These are phyloP conservation scores for Ptilodon capucinus DNA, from an alignment of 2,888 invertebrate species.

Conservation along the genomic window DNA sequence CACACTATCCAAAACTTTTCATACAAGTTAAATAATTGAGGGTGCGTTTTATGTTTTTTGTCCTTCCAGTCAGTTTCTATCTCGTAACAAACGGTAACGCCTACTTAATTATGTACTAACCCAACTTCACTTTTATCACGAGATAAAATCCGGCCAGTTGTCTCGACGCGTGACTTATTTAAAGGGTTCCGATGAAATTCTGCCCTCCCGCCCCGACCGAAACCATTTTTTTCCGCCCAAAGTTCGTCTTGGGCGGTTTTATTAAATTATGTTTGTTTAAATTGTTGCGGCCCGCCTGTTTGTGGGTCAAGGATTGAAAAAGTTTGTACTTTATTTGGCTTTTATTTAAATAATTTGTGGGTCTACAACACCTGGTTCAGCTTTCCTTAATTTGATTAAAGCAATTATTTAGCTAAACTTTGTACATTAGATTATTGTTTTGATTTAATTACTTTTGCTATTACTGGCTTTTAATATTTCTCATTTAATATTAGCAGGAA, in stretches of 20 bases:
- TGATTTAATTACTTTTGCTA: neutral
- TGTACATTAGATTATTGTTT: neutral
- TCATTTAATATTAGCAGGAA: no score
- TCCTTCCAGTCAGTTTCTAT: slow-evolving; percentile 20
- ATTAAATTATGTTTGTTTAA: slow-evolving; percentile 31
- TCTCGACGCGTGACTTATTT: slow-evolving; percentile 37
- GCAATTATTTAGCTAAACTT: neutral
- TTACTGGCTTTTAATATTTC: neutral
- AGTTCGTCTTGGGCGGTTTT: slow-evolving; percentile 19
- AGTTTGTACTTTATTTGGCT: slow-evolving; percentile 1
- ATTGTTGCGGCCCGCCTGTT: slow-evolving; percentile 12
- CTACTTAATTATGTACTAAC: slow-evolving; percentile 45
- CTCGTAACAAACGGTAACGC: slow-evolving; percentile 21
- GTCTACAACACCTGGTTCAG: neutral
- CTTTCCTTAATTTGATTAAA: neutral
- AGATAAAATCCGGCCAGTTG: slow-evolving; percentile 29
- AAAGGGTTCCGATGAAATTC: slow-evolving; percentile 38
- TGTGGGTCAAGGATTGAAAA: slow-evolving; percentile 5
- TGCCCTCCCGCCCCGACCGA: slow-evolving; percentile 12
- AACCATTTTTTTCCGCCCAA: slow-evolving; percentile 19
- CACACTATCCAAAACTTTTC: no score
- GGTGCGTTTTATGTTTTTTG: no score
- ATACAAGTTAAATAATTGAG: no score
- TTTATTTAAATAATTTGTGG: neutral
- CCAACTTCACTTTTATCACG: slow-evolving; percentile 43